phyloP scores from a whole-genome alignment of 2,797 vertebrate species.

The Chromobotia macracanthus region DNA sequence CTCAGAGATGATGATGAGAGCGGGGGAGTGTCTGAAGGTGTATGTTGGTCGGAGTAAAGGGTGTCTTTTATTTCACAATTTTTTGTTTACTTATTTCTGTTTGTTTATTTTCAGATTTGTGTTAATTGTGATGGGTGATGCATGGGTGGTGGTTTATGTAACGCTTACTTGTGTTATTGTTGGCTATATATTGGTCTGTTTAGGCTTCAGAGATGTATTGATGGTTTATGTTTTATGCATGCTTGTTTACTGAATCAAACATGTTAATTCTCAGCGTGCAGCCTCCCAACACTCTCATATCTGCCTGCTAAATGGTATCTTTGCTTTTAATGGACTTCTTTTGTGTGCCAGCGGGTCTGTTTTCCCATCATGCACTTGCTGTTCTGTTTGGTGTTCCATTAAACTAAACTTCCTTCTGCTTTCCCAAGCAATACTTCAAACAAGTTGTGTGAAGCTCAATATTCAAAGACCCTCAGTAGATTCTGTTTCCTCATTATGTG shows the following conservation, averaged over 20 bases:
- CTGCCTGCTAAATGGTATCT: constrained; percentile 26
- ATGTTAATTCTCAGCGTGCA: background rate
- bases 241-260: background rate
- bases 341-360: constrained; percentile 39
- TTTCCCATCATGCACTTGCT: constrained; percentile 46
- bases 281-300: constrained; percentile 5
- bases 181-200: background rate
- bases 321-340: constrained; percentile 49
- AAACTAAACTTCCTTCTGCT: constrained; percentile 29
- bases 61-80: background rate
- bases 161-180: constrained; percentile 8
- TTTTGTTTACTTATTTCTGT: background rate
- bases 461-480: constrained; percentile 27
- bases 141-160: constrained; percentile 45
- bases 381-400: constrained; percentile 42
- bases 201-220: background rate
- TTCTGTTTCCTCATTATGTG: constrained; percentile 48
- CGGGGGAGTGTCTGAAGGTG: background rate
- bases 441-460: constrained; percentile 32
- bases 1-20: background rate
- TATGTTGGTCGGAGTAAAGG: background rate
- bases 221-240: constrained; percentile 6
- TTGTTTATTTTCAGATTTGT: background rate
- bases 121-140: background rate
- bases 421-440: constrained; percentile 39